Percentiles rank a stretch among this genome's conserved stretches.
Evolutionary conservation across 35 echinoderm and acorn worm species (phyloP).

Genomic region (Nesometra sesokonis): DNA sequence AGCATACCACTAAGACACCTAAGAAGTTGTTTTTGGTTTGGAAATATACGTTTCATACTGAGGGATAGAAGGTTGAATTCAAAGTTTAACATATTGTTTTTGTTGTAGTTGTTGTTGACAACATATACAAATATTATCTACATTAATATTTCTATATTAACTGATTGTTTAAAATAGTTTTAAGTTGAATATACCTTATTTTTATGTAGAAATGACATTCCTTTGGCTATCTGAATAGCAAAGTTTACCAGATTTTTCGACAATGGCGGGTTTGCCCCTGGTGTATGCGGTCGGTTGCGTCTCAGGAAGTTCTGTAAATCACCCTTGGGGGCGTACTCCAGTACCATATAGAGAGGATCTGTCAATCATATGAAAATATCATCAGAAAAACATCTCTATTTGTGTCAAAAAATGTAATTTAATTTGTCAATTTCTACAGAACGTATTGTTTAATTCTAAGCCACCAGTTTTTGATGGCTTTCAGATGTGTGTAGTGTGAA

Average conservation of each 20-base stretch:
- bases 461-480: neutral
- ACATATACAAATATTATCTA: too few species aligned
- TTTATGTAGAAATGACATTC: slow-evolving; percentile 60
- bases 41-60: too few species aligned
- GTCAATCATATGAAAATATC: too few species aligned
- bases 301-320: slow-evolving; percentile 47
- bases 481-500: neutral
- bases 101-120: too few species aligned
- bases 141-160: too few species aligned
- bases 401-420: neutral
- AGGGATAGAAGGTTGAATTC: too few species aligned
- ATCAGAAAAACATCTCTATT: neutral
- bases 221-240: slow-evolving; percentile 61
- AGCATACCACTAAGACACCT: too few species aligned
- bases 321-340: slow-evolving; percentile 77
- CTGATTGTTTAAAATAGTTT: too few species aligned
- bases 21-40: too few species aligned
- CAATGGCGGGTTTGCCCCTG: slow-evolving; percentile 27
- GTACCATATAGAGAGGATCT: slow-evolving; percentile 81
- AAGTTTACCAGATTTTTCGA: slow-evolving; percentile 37
- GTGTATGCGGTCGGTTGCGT: slow-evolving; percentile 49
- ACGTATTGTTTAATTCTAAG: neutral
- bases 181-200: slow-evolving; percentile 21
- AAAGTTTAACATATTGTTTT: too few species aligned
- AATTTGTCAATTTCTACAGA: neutral